Base-by-base conservation (phyloP, 2,113 vertebrate species). In the Hyla sarda region DNA sequence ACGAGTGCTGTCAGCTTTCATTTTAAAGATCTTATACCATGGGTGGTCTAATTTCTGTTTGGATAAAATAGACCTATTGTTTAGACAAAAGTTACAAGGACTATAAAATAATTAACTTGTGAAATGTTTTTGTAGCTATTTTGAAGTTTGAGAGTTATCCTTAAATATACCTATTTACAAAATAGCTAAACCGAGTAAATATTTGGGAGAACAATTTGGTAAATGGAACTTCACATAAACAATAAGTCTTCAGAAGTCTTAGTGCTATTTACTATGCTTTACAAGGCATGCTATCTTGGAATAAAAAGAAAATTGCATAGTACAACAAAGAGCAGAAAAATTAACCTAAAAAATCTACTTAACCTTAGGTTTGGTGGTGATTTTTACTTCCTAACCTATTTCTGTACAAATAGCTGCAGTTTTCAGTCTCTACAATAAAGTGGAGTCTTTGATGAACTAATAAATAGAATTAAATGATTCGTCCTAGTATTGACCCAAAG, bases 41-140 rank as follows among this genome's bases (percentile, higher is more conserved):
- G 72, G 72, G 72, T 74, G 72, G 72, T 74, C 72, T 74, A 74
- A n/a, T 47, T 48, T 74, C 5, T 74, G 72, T 25, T 48, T 74
- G 41, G n/a, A 74, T 47, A 74, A 11, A 45, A 74, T 41, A 47
- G 41, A 74, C 3, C 21, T 48, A 25, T 47, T 74, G 34, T 74
- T 74, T 74, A 74, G 37, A 74, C 41, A 25, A 47, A 25, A 41
- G 41, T 23, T 47, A 74, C 72, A 74, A 12, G 23, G 72, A 74
- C 72, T 74, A 14, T 21, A 47, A 41, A 74, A 74, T 47, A 74
- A 74, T 48, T 25, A 48, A 74, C 23, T 48, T 47, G 11, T 48
- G 41, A 41, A 74, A 74, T 74, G 41, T 47, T 74, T 47, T 74
- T 17, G 25, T 25, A 25, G 21, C 47, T 74, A 74, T 74, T 74